These are phyloP conservation scores for Todiramphus saurophagus DNA, from an alignment of 2,113 vertebrate species.

Conservation along the genomic window DNA sequence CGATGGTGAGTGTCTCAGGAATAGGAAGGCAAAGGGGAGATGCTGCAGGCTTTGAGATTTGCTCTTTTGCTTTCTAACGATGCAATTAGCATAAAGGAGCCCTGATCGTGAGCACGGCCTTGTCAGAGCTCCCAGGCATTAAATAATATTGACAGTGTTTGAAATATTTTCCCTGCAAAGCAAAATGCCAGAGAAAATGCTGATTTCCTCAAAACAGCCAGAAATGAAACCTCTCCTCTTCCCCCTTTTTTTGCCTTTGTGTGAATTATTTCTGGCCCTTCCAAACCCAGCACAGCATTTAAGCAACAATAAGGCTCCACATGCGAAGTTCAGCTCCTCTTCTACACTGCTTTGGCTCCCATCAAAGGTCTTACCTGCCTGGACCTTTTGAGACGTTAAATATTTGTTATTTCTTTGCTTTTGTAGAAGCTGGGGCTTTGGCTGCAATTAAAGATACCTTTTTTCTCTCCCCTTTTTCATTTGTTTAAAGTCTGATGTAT, in stretches of 20 bases:
- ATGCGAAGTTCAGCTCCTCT: background rate
- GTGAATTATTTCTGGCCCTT: background rate
- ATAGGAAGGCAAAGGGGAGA: background rate
- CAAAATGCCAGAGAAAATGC: background rate
- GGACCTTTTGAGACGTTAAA: background rate
- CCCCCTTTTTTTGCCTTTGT: background rate
- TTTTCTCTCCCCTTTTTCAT: background rate
- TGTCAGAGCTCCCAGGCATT: background rate
- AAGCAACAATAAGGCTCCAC: background rate
- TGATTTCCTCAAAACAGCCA: background rate
- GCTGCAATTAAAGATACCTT: background rate
- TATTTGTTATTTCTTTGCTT: background rate
- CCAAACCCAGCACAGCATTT: background rate
- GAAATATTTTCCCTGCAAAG: background rate
- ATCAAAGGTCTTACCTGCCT: background rate
- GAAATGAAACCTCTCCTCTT: background rate
- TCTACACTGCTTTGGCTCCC: background rate
- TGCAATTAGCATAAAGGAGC: background rate
- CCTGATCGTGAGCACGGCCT: background rate
- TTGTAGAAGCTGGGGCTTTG: background rate
- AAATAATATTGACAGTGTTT: background rate
- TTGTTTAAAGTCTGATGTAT: background rate
- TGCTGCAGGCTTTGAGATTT: background rate
- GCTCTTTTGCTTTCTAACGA: background rate
- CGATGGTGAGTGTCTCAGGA: background rate